Evolutionary conservation across 2,113 vertebrate genomes (phyloP), one percentile per base, ranked within the genome.

Genomic region (Eurypyga helias): DNA sequence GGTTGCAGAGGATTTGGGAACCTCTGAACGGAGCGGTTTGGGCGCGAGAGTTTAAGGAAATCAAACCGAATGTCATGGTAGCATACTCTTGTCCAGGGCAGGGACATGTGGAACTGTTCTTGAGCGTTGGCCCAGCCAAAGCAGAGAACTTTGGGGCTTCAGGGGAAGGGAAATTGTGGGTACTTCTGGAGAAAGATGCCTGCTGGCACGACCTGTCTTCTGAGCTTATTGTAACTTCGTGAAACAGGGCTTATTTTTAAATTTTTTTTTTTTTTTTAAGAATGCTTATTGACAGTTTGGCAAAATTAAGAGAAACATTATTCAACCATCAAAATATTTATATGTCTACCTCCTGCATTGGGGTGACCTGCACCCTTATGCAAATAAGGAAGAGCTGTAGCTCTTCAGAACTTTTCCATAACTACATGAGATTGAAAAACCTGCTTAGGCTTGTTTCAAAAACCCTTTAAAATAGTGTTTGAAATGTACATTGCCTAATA

Each of bases 341-440:
- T n/a, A n/a, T n/a, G n/a, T n/a, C n/a, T n/a, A n/a, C 98, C 94
- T 92, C 84, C 95, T 95, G 19, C 92, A 73, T 83, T 15, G 36
- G 86, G 95, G 81, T 96, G 83, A 98, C 96, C 96, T 96, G 89
- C 66, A 28, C 95, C 96, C n/a, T 83, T 91, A 98, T 98, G 98
- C 98, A 99, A 98, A 98, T 98, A 78, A 95, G 94, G 94, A 96
- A 72, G 96, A 97, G 97, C 97, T 97, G 93, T 93, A 96, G 92
- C 96, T 98, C 96, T 97, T 96, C 83, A 97, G 97, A 98, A 97
- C 95, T 98, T 97, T 98, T 98, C 97, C 97, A 96, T 97, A 98
- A 97, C 91, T 98, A 17, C 41, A 24, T 90, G 96, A 98, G 76
- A 96, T 95, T 89, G 96, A 94, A 95, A 97, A 98, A 89, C 73